Evolutionary conservation across 1,140 invertebrate species (phyloP).

Genomic region (Polypedilum pembai): DNA sequence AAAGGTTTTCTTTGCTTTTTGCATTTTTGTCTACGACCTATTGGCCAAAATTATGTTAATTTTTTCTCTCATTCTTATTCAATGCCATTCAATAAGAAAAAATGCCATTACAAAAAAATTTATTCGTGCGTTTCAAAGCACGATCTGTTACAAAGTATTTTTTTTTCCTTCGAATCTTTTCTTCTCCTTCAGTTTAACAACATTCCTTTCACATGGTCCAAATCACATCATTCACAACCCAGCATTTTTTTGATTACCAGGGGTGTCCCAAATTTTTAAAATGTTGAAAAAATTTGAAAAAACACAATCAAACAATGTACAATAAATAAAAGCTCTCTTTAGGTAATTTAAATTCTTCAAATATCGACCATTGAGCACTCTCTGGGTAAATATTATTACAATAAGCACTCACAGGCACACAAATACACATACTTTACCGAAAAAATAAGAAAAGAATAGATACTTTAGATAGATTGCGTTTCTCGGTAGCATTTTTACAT

Average conservation of each 20-base stretch:
- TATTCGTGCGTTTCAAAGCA: slow-evolving; percentile 2
- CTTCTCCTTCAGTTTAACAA: not conserved
- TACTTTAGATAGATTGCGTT: not conserved
- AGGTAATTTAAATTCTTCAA: too few relatives aligned
- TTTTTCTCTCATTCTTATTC: not conserved
- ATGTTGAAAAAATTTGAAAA: too few relatives aligned
- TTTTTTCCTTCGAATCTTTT: not conserved
- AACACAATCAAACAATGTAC: too few relatives aligned
- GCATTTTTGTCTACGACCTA: not conserved
- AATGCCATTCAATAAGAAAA: not conserved
- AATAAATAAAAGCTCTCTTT: too few relatives aligned
- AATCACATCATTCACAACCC: too few relatives aligned
- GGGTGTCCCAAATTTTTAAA: too few relatives aligned
- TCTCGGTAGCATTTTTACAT: not conserved
- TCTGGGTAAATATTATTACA: too few relatives aligned
- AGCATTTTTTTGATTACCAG: too few relatives aligned
- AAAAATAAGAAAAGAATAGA: not conserved
- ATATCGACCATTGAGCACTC: too few relatives aligned
- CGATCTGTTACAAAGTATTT: not conserved
- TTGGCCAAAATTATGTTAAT: slow-evolving; percentile 19
- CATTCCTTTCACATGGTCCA: too few relatives aligned
- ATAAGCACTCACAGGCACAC: too few relatives aligned
- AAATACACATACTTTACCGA: too few relatives aligned
- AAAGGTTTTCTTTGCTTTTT: not conserved
- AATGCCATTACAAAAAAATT: not conserved